Evolutionary conservation across 1,140 invertebrate genomes (phyloP).

Genomic region (Lordiphosa stackelbergi): DNA sequence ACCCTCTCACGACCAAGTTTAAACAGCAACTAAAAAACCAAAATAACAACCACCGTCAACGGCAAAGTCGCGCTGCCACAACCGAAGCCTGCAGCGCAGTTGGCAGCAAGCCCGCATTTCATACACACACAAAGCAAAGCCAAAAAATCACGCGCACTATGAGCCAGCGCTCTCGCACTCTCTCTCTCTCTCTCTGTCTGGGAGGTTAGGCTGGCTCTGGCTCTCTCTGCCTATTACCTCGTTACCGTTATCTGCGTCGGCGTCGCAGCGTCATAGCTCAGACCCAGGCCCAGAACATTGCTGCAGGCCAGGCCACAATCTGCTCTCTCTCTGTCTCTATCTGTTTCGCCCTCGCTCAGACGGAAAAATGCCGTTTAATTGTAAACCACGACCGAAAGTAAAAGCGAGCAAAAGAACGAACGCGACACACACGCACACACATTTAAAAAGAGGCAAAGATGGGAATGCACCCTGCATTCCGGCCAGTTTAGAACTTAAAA

Average conservation of each 20-base stretch:
- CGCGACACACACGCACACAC: slow-evolving; percentile 30
- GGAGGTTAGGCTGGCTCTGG: neutral
- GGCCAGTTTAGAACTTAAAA: neutral
- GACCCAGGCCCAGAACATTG: slow-evolving; percentile 32
- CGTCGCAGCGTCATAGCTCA: slow-evolving; percentile 44
- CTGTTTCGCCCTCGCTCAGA: slow-evolving; percentile 26
- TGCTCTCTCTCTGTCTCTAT: slow-evolving; percentile 15
- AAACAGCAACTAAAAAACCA: slow-evolving; percentile 75
- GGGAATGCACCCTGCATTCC: slow-evolving; percentile 16
- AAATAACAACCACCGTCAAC: slow-evolving; percentile 67
- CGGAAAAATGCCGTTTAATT: slow-evolving; percentile 71
- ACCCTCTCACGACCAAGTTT: slow-evolving; percentile 77
- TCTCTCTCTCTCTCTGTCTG: neutral
- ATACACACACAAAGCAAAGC: slow-evolving; percentile 45
- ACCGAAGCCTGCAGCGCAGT: slow-evolving; percentile 49
- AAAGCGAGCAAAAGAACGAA: slow-evolving; percentile 59
- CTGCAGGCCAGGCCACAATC: slow-evolving; percentile 38
- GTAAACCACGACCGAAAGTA: slow-evolving; percentile 64
- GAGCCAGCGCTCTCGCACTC: slow-evolving; percentile 20
- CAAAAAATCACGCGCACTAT: slow-evolving; percentile 66
- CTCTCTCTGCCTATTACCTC: slow-evolving; percentile 23
- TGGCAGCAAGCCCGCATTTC: slow-evolving; percentile 65
- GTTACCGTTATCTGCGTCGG: slow-evolving; percentile 65
- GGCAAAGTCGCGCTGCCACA: slow-evolving; percentile 43
- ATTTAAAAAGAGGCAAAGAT: slow-evolving; percentile 33